Percentiles rank a stretch among this genome's conserved stretches.
These are phyloP conservation scores for Heteronetta atricapilla DNA, from an alignment of 2,113 vertebrate genomes.

Conservation along the genomic window DNA sequence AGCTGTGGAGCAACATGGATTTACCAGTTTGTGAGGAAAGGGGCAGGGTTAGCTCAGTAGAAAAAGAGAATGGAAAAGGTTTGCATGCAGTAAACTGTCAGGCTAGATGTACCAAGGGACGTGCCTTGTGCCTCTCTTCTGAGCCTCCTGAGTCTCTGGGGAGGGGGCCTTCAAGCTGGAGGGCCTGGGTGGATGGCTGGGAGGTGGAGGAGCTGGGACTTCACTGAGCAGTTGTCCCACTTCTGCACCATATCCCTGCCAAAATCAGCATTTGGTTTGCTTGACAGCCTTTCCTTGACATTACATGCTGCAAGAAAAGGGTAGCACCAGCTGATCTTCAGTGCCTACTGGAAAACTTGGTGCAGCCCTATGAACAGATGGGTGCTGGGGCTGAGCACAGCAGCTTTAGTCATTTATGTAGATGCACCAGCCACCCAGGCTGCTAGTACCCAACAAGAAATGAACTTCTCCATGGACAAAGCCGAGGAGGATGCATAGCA, in stretches of 20 bases:
- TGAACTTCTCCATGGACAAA: neutral
- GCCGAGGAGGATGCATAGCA: neutral
- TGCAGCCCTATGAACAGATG: neutral
- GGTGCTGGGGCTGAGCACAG: neutral
- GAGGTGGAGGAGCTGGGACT: rapidly evolving
- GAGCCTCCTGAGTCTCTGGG: rapidly evolving
- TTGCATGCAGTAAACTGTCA: neutral
- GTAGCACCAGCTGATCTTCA: neutral
- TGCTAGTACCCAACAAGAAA: neutral
- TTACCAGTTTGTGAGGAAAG: neutral
- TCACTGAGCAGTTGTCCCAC: neutral
- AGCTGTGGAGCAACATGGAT: neutral
- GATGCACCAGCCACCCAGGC: neutral
- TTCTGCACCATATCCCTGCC: neutral
- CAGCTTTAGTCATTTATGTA: neutral
- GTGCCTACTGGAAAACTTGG: rapidly evolving
- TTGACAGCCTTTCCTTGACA: neutral
- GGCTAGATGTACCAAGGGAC: rapidly evolving
- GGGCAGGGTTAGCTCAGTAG: neutral
- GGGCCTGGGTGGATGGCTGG: neutral
- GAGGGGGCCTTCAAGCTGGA: neutral
- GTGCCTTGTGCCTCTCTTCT: rapidly evolving
- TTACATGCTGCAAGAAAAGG: rapidly evolving
- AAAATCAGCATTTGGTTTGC: neutral
- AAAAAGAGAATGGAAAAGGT: neutral